Base-by-base conservation (phyloP, 2,797 vertebrate genomes). In the Eremophila alpestris region DNA sequence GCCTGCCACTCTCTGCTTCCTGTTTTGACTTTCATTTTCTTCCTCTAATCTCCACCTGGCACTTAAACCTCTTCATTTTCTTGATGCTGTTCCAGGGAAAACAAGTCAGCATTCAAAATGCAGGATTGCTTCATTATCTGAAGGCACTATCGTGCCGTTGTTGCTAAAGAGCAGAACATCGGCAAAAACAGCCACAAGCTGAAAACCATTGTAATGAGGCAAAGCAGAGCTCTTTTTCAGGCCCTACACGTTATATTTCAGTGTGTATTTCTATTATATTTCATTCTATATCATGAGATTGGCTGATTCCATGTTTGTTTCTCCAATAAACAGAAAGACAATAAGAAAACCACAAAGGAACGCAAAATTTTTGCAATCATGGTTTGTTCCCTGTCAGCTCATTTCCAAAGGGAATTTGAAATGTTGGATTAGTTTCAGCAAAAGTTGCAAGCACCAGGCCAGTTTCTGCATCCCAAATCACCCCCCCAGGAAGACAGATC, bases 101-200 rank as follows among this genome's bases (percentile, higher is more conserved):
- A 95, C 77, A 92, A 91, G 55, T 59, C 86, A 94, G 70, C 36
- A 91, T 84, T 91, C 59, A 90, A 87, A 90, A 73, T 36, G 34
- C 63, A 56, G 24, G 52, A 62, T 52, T 87, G 56, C 59, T 86
- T 84, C 56, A 40, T 84, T 93, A 95, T 82, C 83, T 93, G 67
- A 94, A 79, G 59, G 41, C 17, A 5, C 19, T 69, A 81, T 83
- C 83, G 24, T 64, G 84, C 58, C 7, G 4, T 12, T 81, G 77
- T 23, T 76, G 63, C 74, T 93, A 29, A 91, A 73, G 52, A 84
- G 52, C 46, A 85, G 56, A 83, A 64, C 54, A 83, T 32, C 82
- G 90, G 64, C 65, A 94, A 87, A 91, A 95, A 41, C 5, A 80
- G 24, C 63, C 73, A 60, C 34, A n/a, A 79, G 38, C 55, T 82